A percentile compares a stretch with the other conserved stretches of the same genome.
These are phyloP conservation scores for Lasioglossum calceatum DNA, from an alignment of 2,888 invertebrate species.

Conservation along the genomic window DNA sequence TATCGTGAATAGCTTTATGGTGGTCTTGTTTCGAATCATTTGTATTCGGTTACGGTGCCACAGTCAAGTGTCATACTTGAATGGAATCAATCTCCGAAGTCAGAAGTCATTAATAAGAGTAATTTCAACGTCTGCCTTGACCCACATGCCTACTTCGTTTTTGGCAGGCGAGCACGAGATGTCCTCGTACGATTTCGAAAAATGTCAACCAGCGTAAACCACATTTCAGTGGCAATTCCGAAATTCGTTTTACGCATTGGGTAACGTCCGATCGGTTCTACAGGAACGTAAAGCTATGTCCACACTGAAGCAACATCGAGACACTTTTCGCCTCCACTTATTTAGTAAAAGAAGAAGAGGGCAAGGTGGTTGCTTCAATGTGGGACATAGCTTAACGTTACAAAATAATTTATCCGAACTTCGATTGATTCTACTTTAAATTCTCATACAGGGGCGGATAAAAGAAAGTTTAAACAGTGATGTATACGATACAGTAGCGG, in stretches of 20 bases:
- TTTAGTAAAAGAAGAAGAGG: too few species aligned
- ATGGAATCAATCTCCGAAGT: background rate
- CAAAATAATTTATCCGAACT: too few species aligned
- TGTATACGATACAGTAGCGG: too few species aligned
- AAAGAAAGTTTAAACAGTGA: too few species aligned
- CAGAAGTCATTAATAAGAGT: background rate
- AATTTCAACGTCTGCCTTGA: constrained; percentile 25
- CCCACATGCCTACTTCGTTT: background rate
- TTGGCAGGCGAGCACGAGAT: background rate
- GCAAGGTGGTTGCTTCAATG: too few species aligned
- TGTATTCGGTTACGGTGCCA: background rate
- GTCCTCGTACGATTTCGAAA: constrained; percentile 37
- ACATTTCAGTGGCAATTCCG: background rate
- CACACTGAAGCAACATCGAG: too few species aligned
- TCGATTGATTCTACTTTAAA: too few species aligned
- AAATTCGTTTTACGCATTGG: constrained; percentile 22
- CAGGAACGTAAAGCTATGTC: too few species aligned
- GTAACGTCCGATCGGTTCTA: background rate
- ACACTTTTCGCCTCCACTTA: too few species aligned
- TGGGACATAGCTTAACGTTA: too few species aligned
- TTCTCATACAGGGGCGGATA: too few species aligned
- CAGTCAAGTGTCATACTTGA: background rate
- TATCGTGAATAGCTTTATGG: background rate
- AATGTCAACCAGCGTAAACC: background rate
- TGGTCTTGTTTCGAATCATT: background rate